Percentiles rank a stretch among this genome's conserved stretches.
These are phyloP conservation scores for Torymus auratus DNA, from an alignment of 2,888 invertebrate species.

Conservation along the genomic window DNA sequence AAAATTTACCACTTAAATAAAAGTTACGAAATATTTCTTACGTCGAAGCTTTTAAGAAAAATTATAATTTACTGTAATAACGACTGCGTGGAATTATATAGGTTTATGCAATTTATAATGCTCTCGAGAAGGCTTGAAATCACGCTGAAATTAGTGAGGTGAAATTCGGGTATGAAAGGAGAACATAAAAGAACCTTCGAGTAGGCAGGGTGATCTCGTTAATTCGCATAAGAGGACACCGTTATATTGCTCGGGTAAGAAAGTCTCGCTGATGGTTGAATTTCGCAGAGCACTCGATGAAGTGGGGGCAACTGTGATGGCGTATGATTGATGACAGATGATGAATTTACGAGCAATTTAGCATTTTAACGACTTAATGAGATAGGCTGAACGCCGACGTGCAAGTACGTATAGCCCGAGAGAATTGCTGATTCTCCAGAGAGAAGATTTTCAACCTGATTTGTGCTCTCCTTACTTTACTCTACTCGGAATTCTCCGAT, in stretches of 20 bases:
- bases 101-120: conserved; percentile 16
- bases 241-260: conserved; percentile 19
- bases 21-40: no score
- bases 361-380: conserved; percentile 53
- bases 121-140: background rate
- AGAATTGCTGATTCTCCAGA: background rate
- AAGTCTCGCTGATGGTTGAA: conserved; percentile 13
- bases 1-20: no score
- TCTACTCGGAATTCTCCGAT: no score
- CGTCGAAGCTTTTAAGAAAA: background rate
- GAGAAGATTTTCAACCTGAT: conserved; percentile 30
- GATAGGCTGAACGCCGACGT: conserved; percentile 4
- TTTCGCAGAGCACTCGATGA: background rate
- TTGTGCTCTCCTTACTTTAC: conserved; percentile 10
- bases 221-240: conserved; percentile 36
- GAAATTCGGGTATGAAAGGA: background rate
- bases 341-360: conserved; percentile 55
- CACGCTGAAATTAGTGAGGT: background rate
- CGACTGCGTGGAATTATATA: background rate
- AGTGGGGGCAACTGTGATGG: conserved; percentile 20
- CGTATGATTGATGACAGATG: conserved; percentile 50
- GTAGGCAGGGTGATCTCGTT: conserved; percentile 28
- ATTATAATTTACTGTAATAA: background rate
- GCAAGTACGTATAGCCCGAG: background rate
- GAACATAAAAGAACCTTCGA: conserved; percentile 12